phyloP scores from a whole-genome alignment of 1,140 invertebrate genomes.

The Philotrypesis tridentata region DNA sequence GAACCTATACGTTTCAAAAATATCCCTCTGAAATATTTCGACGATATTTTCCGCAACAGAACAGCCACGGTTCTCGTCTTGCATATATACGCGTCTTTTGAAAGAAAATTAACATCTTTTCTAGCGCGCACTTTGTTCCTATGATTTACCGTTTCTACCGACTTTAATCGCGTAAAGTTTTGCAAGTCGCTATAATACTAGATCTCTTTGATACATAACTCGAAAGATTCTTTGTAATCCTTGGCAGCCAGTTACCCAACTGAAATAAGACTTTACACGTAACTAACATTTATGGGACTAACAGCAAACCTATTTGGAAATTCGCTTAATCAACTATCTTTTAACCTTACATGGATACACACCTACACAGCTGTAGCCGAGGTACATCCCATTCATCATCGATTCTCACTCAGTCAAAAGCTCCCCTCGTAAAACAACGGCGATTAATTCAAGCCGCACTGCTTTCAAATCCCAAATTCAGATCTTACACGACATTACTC shows the following conservation, averaged over 20 bases:
- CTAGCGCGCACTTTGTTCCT: not conserved
- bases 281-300: not conserved
- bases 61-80: not conserved
- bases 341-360: too few species aligned
- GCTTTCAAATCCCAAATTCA: conserved; percentile 14
- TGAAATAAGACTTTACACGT: not conserved
- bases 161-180: conserved; percentile 7
- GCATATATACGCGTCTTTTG: too few species aligned
- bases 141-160: not conserved
- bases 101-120: not conserved
- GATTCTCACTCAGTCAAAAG: not conserved
- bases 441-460: not conserved
- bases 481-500: conserved; percentile 21
- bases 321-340: not conserved
- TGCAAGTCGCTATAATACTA: not conserved
- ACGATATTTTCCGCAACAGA: not conserved
- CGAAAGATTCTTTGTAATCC: conserved; percentile 20
- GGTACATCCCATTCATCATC: not conserved
- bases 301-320: not conserved
- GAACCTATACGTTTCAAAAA: too few species aligned
- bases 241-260: not conserved
- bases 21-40: not conserved
- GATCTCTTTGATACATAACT: conserved; percentile 26
- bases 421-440: not conserved
- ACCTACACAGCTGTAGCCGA: too few species aligned